These are phyloP conservation scores for Syngnathus rostellatus DNA, from an alignment of 2,797 vertebrate species.

Conservation along the genomic window DNA sequence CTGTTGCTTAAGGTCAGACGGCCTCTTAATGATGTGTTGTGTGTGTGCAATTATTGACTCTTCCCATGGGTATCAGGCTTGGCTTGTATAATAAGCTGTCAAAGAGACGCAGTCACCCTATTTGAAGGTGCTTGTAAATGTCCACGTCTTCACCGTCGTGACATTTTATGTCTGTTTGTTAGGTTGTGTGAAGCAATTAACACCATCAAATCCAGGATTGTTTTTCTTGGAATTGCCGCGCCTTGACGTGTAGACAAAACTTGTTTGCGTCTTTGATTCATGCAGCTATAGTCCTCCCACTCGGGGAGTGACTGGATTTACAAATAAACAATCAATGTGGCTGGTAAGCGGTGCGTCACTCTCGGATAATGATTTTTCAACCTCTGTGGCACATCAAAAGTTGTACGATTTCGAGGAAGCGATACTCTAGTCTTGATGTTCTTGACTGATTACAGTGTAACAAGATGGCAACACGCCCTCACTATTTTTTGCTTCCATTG, in stretches of 20 bases:
- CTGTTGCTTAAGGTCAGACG: constrained; percentile 33
- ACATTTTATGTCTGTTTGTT: constrained; percentile 18
- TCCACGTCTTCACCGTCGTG: constrained; percentile 17
- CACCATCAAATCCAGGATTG: constrained; percentile 7
- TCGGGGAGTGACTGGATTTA: constrained; percentile 13
- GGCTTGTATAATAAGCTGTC: constrained; percentile 44
- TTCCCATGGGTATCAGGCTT: constrained; percentile 17
- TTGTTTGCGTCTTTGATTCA: constrained; percentile 17
- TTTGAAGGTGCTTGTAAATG: constrained; percentile 38
- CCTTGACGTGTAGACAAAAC: neutral
- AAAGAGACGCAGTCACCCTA: constrained; percentile 23
- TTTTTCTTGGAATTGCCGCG: neutral
- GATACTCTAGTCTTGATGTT: neutral
- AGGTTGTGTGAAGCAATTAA: constrained; percentile 18
- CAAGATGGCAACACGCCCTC: neutral
- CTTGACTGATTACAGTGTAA: neutral
- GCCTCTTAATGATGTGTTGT: constrained; percentile 48
- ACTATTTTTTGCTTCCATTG: neutral
- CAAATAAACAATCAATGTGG: constrained; percentile 17
- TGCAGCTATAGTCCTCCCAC: constrained; percentile 9
- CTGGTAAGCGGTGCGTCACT: constrained; percentile 13
- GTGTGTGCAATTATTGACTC: constrained; percentile 44
- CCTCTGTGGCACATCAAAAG: neutral
- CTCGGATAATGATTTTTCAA: constrained; percentile 20
- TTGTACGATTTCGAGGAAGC: neutral